Evolutionary conservation across 2,888 invertebrate species (phyloP), one percentile per base, ranked within the genome.

Genomic region (Drosophila sordidula): DNA sequence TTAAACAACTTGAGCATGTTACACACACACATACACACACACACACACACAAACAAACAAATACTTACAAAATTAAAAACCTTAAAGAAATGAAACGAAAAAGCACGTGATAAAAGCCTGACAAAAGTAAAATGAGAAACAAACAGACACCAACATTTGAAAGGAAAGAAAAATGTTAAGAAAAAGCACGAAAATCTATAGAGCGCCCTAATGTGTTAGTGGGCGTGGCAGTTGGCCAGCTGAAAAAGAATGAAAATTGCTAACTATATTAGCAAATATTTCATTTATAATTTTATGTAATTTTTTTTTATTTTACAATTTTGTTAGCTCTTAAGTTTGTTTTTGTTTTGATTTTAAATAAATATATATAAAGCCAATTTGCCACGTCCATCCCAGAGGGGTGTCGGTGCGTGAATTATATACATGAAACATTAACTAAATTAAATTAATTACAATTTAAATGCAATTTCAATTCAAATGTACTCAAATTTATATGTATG

Each of bases 1-100:
- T 67, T 67, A 77, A 66, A 68, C 56, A 69, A 74, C 87, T 86
- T 88, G 88, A 86, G 88, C 84, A 83, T 83, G 88, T 75, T 78
- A 49, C 5, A 73, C 63, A 63, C 36, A 75, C 41, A 73, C 41
- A 71, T 42, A 69, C 58, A 66, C 45, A 45, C 14, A 45, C 45
- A 63, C 9, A 47, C 11, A 64, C 36, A 56, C 22, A 68, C 22
- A 55, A 11, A 42, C 29, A 46, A 6, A 50, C 26, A 64, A 22
- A 25, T 25, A 58, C 64, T 59, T 45, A 56, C 55, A 58, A 65
- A 41, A 38, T 50, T 42, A 16, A 45, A 52, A 47, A 58, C 67
- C 38, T 54, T 54, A 47, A 42, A 22, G 14, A 55, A 45, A 52
- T 16, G 39, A 55, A 55, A 62, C 38, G 42, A 66, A 59, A 29